Evolutionary conservation across 2,113 vertebrate genomes (phyloP).

Genomic region (Chloropsis hardwickii): DNA sequence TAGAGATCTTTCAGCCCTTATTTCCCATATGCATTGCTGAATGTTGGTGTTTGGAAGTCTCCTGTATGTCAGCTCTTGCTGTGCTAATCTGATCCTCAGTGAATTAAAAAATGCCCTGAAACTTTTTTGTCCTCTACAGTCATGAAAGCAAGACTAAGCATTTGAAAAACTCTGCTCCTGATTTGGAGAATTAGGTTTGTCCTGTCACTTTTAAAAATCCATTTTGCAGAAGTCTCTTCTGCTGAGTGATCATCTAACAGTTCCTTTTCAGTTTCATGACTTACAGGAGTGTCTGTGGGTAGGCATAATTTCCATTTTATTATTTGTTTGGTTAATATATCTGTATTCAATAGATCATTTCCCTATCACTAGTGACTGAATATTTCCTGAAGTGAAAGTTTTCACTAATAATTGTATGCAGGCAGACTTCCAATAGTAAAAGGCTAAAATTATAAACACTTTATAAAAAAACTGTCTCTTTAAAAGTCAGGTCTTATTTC

Average conservation of each 20-base stretch:
- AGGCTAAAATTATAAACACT: constrained; percentile 31
- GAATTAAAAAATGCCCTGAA: background rate
- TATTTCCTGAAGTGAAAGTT: background rate
- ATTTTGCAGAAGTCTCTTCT: background rate
- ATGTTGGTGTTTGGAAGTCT: background rate
- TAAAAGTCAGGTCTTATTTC: constrained; percentile 53
- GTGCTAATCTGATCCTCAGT: background rate
- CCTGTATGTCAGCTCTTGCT: background rate
- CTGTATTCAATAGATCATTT: background rate
- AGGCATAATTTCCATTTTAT: background rate
- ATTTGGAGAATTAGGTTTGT: background rate
- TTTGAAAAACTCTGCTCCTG: background rate
- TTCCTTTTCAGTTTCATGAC: background rate
- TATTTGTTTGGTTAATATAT: background rate
- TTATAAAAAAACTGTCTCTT: constrained; percentile 33
- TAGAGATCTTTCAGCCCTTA: background rate
- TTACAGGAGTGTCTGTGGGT: background rate
- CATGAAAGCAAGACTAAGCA: background rate
- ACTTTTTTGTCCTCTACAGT: background rate
- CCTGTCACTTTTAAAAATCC: background rate
- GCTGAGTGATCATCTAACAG: background rate
- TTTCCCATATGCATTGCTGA: background rate
- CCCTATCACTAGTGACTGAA: background rate
- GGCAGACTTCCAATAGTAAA: background rate
- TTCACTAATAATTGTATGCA: background rate